A percentile compares a stretch with the other conserved stretches of the same genome.
Conservation (phyloP, 2,113 vertebrate species). For the Marcusenius ussheri region DNA sequence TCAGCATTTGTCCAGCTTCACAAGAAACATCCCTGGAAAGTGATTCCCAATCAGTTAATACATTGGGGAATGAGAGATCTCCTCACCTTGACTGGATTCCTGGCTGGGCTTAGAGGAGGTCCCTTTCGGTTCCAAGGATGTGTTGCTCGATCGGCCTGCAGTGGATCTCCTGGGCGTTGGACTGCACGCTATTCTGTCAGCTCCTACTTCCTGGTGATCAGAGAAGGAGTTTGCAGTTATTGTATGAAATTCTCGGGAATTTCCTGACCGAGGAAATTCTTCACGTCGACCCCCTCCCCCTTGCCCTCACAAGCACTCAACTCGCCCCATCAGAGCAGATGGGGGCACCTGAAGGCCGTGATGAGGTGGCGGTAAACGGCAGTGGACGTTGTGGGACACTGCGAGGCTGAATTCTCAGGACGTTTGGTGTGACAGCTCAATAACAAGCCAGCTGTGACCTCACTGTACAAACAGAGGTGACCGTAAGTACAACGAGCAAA, state of each 20-base stretch:
- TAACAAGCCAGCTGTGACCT: neutral
- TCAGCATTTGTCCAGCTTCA: neutral
- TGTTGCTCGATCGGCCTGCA: neutral
- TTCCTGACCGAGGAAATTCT: neutral
- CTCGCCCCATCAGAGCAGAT: neutral
- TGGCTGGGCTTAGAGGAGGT: neutral
- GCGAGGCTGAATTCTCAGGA: neutral
- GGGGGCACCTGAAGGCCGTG: neutral
- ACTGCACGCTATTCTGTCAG: neutral
- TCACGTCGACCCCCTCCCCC: neutral
- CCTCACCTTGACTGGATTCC: constrained; percentile 13
- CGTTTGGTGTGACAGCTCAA: neutral
- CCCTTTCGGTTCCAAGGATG: neutral
- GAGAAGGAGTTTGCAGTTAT: constrained; percentile 8
- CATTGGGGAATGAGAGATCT: neutral
- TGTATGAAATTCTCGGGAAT: constrained; percentile 19
- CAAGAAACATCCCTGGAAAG: neutral
- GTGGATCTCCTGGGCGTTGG: constrained; percentile 8
- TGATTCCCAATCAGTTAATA: neutral
- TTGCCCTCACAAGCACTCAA: neutral
- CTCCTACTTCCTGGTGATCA: constrained; percentile 21
- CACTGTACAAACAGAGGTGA: constrained; percentile 9
- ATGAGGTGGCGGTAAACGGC: neutral
- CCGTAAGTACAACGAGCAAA: neutral
- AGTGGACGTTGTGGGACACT: neutral